Base-by-base conservation (phyloP, 2,113 vertebrate genomes). In the Podarcis cretensis region DNA sequence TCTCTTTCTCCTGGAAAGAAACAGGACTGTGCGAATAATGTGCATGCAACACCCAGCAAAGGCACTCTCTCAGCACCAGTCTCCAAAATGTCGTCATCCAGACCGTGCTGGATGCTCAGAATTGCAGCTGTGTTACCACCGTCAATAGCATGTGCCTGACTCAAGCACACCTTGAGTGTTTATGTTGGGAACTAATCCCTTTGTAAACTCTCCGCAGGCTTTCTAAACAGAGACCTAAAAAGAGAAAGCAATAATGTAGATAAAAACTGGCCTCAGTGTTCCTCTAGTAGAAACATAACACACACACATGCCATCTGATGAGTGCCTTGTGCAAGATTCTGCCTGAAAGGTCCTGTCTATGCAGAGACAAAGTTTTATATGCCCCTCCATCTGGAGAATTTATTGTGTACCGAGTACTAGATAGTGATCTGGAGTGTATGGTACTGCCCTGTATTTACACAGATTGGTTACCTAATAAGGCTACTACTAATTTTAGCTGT, bases 201-300 rank as follows among this genome's bases (percentile, higher is more conserved):
- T 87, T 65, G 54, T 18, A 63, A 93, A 89, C 92, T 93, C 37
- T 9, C 4, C 0, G 0, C 0, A 48, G 80, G 30, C 69, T 93
- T 93, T 86, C 63, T 88, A 92, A 93, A 90, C 89, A 84, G 35
- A n/a, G 20, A 81, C 65, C 83, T 65, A 30, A 84, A 93, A 92
- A 92, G 63, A 65, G 30, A 78, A 32, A 79, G 54, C 0, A 6
- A 48, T 48, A 71, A 40, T 87, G 86, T 89, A 78, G 88, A 85
- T 90, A 84, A 37, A 90, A 63, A 4, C 83, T 76, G 40, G 27
- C 30, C 48, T 83, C n/a, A 2, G 0, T 20, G 76, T 84, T 90
- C n/a, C 80, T 84, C 13, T 0, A 0, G 10, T 23, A 3, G 1
- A 32, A 77, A 54, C 9, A 74, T 32, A 65, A 77, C 83, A 90